A percentile compares a stretch with the other conserved stretches of the same genome.
Evolutionary conservation across 2,888 invertebrate genomes (phyloP).

Genomic region (Chymomyza caudatula): DNA sequence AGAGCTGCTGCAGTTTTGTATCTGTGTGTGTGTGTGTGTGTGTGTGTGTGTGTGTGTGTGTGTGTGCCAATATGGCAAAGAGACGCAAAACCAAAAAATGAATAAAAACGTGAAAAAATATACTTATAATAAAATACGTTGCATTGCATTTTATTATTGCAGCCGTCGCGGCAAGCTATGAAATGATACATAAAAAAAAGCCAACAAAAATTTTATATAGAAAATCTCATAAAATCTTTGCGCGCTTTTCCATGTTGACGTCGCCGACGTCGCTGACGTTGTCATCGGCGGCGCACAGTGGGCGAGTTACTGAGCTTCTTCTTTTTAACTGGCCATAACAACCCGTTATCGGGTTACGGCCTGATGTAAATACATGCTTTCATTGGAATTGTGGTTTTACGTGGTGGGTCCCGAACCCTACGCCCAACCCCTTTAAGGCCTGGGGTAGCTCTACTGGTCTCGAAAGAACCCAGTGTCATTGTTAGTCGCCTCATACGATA

Average conservation of each 20-base stretch:
- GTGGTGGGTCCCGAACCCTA: too few relatives aligned
- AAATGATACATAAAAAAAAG: conserved; percentile 35
- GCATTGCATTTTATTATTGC: conserved; percentile 63
- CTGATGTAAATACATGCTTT: too few relatives aligned
- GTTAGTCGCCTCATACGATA: too few relatives aligned
- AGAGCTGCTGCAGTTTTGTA: conserved; percentile 29
- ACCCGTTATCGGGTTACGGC: too few relatives aligned
- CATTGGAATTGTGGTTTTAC: too few relatives aligned
- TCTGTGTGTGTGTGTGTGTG: background rate
- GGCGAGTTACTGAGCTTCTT: too few relatives aligned
- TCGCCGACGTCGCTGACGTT: conserved; percentile 29
- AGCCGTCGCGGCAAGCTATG: conserved; percentile 47
- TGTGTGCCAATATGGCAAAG: background rate
- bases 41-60: conserved; percentile 2
- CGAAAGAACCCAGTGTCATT: too few relatives aligned
- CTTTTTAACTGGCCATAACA: background rate
- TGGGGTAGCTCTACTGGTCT: too few relatives aligned
- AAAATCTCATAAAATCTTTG: conserved; percentile 58
- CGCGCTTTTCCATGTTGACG: conserved; percentile 52
- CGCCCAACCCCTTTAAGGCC: too few relatives aligned
- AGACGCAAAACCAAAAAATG: conserved; percentile 9
- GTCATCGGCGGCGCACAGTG: too few relatives aligned
- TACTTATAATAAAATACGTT: conserved; percentile 31
- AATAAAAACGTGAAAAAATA: conserved; percentile 29
- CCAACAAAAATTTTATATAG: conserved; percentile 38